Evolutionary conservation across 2,888 invertebrate genomes (phyloP), one percentile per base, ranked within the genome.

Genomic region (Sarcophaga carnaria): DNA sequence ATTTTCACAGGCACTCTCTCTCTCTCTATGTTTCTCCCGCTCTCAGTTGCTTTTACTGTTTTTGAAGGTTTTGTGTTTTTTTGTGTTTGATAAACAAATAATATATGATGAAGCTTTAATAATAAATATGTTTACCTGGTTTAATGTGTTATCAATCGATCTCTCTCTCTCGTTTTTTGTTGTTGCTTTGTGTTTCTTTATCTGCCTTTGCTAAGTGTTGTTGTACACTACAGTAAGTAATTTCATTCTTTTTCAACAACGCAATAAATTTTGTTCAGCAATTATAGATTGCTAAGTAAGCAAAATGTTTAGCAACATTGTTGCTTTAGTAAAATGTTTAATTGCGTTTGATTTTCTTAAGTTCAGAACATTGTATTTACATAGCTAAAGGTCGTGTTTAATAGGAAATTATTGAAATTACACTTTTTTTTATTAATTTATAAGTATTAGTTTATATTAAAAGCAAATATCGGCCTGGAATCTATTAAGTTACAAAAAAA

Each of bases 181-280:
- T 14, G 4, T 14, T 54, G 54, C 17, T 54, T 4, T 71, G 60
- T 27, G 4, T 17, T 49, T 12, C 37, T 72, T n/a, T 25, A 12
- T 59, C 54, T 54, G 14, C 72, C 59, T 25, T 37, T 59, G 37
- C 37, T 37, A 54, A 71, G 20, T 17, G 37, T 37, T 66, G 49
- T 66, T 76, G 60, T 75, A 49, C 49, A 47, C 59, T 25, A 25
- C 5, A 54, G 54, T 54, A 54, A 54, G 54, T 17, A 54, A 54
- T 54, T 54, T 14, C 54, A 1, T 12, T 12, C 54, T 4, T 54
- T 54, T 14, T 54, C 17, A 54, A 54, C 54, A 14, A 54, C 54
- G 54, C 54, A 54, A 54, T 54, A 54, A 54, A 12, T 14, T 54
- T 17, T 54, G 54, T 14, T 54, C 17, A 17, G 4, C 17, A 54